Evolutionary conservation across 2,113 vertebrate genomes (phyloP).

Genomic region (Asarcornis scutulata): DNA sequence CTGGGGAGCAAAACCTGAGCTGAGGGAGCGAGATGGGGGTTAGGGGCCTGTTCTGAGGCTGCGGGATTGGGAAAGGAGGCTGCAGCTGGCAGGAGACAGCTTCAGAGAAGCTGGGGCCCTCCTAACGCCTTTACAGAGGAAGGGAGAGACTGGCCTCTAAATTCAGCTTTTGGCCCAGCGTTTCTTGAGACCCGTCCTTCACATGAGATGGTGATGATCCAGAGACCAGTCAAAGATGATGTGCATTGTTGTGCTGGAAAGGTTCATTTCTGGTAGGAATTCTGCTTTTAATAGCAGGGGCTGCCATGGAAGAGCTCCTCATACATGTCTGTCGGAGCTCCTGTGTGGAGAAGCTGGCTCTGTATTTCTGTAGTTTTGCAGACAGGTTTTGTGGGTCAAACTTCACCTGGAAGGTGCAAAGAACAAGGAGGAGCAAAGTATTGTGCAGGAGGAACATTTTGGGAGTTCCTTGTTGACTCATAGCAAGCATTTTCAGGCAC

Average conservation of each 20-base stretch:
- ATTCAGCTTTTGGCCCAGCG: accelerated
- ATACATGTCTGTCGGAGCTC: background rate
- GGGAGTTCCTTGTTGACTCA: background rate
- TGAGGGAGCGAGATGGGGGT: accelerated
- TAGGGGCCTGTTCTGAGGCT: accelerated
- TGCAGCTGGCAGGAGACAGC: background rate
- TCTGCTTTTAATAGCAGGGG: background rate
- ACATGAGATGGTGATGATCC: background rate
- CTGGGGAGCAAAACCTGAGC: accelerated
- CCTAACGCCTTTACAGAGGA: accelerated
- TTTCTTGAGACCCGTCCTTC: background rate
- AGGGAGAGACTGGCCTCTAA: accelerated
- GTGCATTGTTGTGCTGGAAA: background rate
- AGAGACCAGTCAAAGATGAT: background rate
- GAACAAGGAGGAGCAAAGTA: background rate
- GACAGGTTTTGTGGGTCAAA: background rate
- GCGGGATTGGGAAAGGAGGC: accelerated
- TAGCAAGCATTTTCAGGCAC: background rate
- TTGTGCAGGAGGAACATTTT: background rate
- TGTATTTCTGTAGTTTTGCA: background rate
- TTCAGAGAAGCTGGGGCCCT: background rate
- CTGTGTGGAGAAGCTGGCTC: background rate
- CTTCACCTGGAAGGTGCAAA: background rate
- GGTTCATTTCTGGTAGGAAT: background rate
- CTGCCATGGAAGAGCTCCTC: background rate